These are phyloP conservation scores for Dicerorhinus sumatrensis DNA, from an alignment of 2,113 vertebrate species.

Conservation along the genomic window DNA sequence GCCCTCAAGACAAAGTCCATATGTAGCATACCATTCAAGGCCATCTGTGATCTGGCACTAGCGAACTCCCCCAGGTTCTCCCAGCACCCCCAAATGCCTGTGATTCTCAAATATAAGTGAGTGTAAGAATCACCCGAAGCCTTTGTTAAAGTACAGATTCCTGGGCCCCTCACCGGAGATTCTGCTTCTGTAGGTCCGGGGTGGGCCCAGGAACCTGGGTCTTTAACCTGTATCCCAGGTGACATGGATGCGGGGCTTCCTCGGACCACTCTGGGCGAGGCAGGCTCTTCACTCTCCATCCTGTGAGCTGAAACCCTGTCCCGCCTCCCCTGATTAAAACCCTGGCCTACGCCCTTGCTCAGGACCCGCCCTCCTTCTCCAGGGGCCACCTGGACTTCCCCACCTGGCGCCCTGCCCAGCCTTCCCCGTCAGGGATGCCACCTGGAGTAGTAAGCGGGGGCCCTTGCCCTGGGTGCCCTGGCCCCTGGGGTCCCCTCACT, in stretches of 20 bases:
- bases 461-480: not conserved
- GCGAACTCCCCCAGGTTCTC: not conserved
- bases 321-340: not conserved
- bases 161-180: not conserved
- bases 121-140: not conserved
- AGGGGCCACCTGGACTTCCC: not conserved
- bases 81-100: not conserved
- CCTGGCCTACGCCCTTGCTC: not conserved
- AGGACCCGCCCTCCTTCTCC: not conserved
- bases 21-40: no score
- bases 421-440: rapidly evolving
- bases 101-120: not conserved
- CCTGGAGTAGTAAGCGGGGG: not conserved
- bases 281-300: not conserved
- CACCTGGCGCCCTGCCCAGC: rapidly evolving
- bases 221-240: not conserved
- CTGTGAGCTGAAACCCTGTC: not conserved
- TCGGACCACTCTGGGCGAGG: not conserved
- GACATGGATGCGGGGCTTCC: rapidly evolving
- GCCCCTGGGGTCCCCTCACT: not conserved
- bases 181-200: not conserved
- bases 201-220: not conserved
- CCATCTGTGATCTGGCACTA: not conserved
- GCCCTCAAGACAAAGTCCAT: not conserved
- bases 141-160: not conserved